Conservation (phyloP, 2,888 invertebrate species). For the Abrostola triplasia region DNA sequence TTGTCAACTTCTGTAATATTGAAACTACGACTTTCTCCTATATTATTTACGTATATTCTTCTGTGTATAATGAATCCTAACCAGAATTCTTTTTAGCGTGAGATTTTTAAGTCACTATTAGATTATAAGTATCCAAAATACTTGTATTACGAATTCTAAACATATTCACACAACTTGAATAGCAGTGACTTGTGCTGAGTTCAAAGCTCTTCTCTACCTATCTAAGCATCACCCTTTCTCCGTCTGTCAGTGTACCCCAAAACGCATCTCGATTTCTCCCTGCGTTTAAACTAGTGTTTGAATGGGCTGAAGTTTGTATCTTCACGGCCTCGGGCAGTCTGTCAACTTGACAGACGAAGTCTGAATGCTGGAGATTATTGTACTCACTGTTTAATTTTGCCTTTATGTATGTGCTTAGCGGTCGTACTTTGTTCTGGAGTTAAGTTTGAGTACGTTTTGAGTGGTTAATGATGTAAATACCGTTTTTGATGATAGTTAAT, state of each 20-base stretch:
- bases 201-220: not conserved
- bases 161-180: no score
- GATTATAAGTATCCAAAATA: no score
- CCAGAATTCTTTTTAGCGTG: no score
- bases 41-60: no score
- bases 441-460: not conserved
- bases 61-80: no score
- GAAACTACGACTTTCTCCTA: no score
- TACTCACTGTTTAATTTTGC: slow-evolving; percentile 27
- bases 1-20: no score
- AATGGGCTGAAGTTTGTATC: slow-evolving; percentile 46
- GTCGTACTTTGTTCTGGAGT: not conserved
- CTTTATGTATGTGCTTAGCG: slow-evolving; percentile 6
- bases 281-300: slow-evolving; percentile 33
- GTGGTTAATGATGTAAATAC: no score
- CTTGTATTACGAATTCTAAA: no score
- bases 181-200: no score
- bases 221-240: not conserved
- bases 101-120: no score
- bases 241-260: slow-evolving; percentile 7
- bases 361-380: slow-evolving; percentile 32
- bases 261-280: slow-evolving; percentile 31
- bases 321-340: slow-evolving; percentile 48
- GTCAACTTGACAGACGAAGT: slow-evolving; percentile 52
- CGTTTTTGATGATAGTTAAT: no score